phyloP scores from a whole-genome alignment of 2,888 invertebrate species.

The Ophioninae sp. region DNA sequence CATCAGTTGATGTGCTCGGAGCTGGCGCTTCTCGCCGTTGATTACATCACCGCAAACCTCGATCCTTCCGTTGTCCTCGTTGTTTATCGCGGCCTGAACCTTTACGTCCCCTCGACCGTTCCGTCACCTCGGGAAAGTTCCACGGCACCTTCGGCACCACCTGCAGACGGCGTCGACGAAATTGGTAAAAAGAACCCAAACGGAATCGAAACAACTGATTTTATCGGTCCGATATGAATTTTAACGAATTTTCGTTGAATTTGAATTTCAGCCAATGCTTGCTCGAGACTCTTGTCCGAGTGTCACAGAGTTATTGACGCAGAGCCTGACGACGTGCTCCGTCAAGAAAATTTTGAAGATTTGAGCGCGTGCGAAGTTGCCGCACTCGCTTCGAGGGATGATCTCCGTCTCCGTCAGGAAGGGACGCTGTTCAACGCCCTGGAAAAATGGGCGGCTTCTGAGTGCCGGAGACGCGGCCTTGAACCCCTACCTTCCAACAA shows the following conservation, averaged over 20 bases:
- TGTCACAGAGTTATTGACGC: constrained; percentile 86
- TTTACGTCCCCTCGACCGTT: constrained; percentile 71
- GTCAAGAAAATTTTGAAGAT: constrained; percentile 84
- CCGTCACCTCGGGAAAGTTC: constrained; percentile 75
- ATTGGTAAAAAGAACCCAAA: constrained; percentile 68
- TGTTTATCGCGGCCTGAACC: constrained; percentile 84
- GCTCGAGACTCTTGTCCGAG: constrained; percentile 85
- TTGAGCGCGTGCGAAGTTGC: constrained; percentile 86
- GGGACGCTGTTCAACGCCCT: constrained; percentile 85
- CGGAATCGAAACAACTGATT: constrained; percentile 8
- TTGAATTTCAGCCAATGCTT: constrained; percentile 75
- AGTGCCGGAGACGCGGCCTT: constrained; percentile 83
- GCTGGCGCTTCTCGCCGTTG: constrained; percentile 86
- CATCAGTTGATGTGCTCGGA: constrained; percentile 88
- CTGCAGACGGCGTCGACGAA: constrained; percentile 72
- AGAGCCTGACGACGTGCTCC: constrained; percentile 83
- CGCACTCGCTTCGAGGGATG: constrained; percentile 86
- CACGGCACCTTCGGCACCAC: constrained; percentile 82
- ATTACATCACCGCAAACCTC: constrained; percentile 85
- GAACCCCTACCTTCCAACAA: constrained; percentile 82
- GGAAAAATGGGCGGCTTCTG: constrained; percentile 84
- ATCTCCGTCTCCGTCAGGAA: constrained; percentile 86
- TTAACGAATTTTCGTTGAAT: not conserved
- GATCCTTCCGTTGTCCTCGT: constrained; percentile 85
- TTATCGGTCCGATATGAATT: not conserved